A percentile compares a stretch with the other conserved stretches of the same genome.
phyloP scores from a whole-genome alignment of 2,113 vertebrate species.

The Myiozetetes cayanensis region DNA sequence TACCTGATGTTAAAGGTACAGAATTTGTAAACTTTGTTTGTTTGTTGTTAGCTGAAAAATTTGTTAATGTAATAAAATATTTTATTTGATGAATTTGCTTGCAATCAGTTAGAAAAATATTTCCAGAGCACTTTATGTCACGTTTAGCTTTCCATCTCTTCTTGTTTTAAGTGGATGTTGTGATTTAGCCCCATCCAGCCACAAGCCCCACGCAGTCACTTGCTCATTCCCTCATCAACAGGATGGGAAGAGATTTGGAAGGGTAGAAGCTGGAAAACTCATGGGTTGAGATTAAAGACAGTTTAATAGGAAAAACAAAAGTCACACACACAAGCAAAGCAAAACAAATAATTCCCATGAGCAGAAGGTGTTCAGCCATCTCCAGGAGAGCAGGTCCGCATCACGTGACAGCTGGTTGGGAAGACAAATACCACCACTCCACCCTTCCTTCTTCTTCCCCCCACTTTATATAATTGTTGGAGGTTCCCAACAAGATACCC shows the following conservation, averaged over 20 bases:
- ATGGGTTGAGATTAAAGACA: neutral
- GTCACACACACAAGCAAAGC: neutral
- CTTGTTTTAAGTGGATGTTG: neutral
- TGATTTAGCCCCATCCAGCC: neutral
- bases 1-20: neutral
- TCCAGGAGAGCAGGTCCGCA: neutral
- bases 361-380: neutral
- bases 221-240: accelerated
- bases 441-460: neutral
- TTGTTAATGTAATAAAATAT: neutral
- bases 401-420: neutral
- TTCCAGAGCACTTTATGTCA: neutral
- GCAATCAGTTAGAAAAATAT: neutral
- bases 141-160: neutral
- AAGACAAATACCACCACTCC: neutral
- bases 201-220: accelerated
- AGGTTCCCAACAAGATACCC: no score
- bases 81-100: neutral
- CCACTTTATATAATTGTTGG: neutral
- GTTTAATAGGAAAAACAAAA: neutral
- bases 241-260: neutral
- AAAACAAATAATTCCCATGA: neutral
- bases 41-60: neutral
- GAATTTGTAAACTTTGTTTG: neutral
- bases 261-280: neutral